Evolutionary conservation across 2,888 invertebrate genomes (phyloP), one percentile per base, ranked within the genome.

Genomic region (Euproctis similis): DNA sequence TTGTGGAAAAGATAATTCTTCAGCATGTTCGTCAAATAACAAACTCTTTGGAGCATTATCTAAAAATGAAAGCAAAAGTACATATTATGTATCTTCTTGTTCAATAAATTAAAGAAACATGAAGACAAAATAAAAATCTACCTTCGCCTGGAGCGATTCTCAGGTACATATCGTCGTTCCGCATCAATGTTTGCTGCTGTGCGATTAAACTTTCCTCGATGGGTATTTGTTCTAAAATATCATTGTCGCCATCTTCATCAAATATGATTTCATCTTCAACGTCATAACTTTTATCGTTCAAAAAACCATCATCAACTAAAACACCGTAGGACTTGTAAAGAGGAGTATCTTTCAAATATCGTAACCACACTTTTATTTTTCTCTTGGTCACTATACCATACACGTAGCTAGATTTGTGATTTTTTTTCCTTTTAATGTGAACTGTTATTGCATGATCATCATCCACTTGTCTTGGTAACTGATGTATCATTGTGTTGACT

Each of bases 1-100:
- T 13, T 31, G 11, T 17, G 67, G 66, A 48, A 71, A 67, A 20
- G 63, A 63, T 21, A 67, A 36, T 51, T 68, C 64, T 54, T 68
- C 67, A 11, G 22, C 46, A 46, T 40, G 8, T 1, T 4, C n/a
- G n/a, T 16, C 16, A 16, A 16, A 16, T 16, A 16, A 16, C 8
- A 16, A 5, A 16, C 16, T 16, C 3, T 5, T 16, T 3, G 16
- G 16, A 16, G n/a, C n/a, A n/a, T n/a, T n/a, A n/a, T n/a, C n/a
- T n/a, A n/a, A n/a, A n/a, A n/a, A n/a, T n/a, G n/a, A n/a, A n/a
- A n/a, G n/a, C n/a, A n/a, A n/a, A n/a, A n/a, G n/a, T n/a, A n/a
- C n/a, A n/a, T n/a, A n/a, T n/a, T n/a, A 29, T 31, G 24, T 31
- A 28, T 31, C 27, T 31, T 31, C 28, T 32, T 32, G 28, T 32